phyloP scores from a whole-genome alignment of 2,888 invertebrate genomes.

The Lasioglossum lativentre region DNA sequence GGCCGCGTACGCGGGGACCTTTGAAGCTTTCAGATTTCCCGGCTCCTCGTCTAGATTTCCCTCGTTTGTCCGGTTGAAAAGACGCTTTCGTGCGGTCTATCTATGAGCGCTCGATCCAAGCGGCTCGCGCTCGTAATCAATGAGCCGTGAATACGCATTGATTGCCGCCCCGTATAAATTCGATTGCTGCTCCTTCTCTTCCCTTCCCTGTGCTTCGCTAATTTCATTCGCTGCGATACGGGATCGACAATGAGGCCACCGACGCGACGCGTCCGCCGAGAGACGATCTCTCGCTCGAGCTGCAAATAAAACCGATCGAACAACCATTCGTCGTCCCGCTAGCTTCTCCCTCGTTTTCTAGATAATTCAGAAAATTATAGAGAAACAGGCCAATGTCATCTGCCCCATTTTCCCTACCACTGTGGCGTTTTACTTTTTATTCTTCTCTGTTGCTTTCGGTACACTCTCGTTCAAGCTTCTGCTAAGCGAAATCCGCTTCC shows the following conservation, averaged over 20 bases:
- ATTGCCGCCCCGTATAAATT: slow-evolving; percentile 28
- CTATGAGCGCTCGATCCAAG: not conserved
- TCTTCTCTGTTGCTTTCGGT: not conserved
- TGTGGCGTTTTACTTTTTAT: no score
- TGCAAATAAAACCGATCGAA: not conserved
- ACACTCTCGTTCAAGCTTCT: no score
- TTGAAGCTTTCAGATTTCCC: not conserved
- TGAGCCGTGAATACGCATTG: slow-evolving; percentile 61
- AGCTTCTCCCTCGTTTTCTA: not conserved
- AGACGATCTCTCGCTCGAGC: not conserved
- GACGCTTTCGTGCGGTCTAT: slow-evolving; percentile 28
- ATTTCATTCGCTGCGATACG: not conserved
- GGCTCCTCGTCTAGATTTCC: slow-evolving; percentile 9
- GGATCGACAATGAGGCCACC: slow-evolving; percentile 6
- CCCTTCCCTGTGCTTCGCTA: not conserved
- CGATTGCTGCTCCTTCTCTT: slow-evolving; percentile 5
- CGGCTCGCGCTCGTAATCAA: slow-evolving; percentile 50
- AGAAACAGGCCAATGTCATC: not conserved
- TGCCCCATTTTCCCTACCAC: not conserved
- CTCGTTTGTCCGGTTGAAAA: slow-evolving; percentile 22
- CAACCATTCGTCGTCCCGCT: not conserved
- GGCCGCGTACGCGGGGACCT: not conserved
- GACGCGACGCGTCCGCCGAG: not conserved
- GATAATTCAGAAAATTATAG: not conserved
- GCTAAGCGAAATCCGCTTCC: no score